These are phyloP conservation scores for Sebastes ruberrimus DNA, from an alignment of 2,797 vertebrate genomes.

Conservation along the genomic window DNA sequence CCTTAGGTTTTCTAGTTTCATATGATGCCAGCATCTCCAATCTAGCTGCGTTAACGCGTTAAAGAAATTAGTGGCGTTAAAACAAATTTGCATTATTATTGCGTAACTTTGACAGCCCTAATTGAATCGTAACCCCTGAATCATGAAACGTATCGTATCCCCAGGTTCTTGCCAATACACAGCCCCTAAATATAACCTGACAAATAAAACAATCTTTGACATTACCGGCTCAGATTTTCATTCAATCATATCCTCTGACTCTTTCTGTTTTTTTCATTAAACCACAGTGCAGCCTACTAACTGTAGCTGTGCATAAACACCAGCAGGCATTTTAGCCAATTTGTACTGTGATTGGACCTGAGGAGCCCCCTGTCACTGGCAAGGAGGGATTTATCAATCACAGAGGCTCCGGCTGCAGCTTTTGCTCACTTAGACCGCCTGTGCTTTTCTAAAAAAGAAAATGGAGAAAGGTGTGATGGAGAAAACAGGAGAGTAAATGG, in stretches of 20 bases:
- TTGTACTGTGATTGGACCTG: conserved; percentile 59
- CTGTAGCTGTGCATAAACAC: conserved; percentile 58
- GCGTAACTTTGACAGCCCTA: too few species aligned
- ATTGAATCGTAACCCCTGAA: too few species aligned
- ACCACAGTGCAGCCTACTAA: conserved; percentile 9
- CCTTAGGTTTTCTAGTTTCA: too few species aligned
- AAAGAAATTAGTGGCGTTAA: too few species aligned
- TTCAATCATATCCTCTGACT: conserved; percentile 14
- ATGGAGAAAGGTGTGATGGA: conserved; percentile 15
- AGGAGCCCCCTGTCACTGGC: conserved; percentile 62
- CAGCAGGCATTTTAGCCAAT: conserved; percentile 54
- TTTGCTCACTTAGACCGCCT: conserved; percentile 27
- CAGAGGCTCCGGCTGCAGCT: conserved; percentile 48
- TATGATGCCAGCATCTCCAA: too few species aligned
- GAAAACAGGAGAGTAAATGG: conserved; percentile 32
- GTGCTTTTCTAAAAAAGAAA: conserved; percentile 24
- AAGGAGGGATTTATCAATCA: conserved; percentile 77
- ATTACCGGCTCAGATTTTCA: not conserved
- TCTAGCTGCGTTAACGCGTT: too few species aligned
- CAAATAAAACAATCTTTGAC: conserved; percentile 3
- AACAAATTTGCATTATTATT: too few species aligned
- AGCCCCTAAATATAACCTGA: not conserved
- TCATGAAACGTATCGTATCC: too few species aligned
- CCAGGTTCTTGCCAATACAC: too few species aligned
- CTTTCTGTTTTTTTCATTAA: conserved; percentile 8